Conservation (phyloP, 2,888 invertebrate species). For the Chymomyza procnemis region DNA sequence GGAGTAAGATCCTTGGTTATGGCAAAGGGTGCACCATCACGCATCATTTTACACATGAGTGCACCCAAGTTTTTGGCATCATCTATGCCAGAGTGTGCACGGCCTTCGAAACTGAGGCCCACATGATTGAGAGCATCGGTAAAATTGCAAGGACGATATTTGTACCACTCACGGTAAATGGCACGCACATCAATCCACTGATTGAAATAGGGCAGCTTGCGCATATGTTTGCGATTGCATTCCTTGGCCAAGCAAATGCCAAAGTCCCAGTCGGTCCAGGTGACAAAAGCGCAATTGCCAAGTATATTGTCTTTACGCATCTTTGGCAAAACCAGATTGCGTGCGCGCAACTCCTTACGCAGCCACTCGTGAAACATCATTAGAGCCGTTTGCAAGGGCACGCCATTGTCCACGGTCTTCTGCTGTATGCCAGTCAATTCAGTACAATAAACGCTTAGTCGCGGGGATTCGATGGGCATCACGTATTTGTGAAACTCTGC, state of each 20-base stretch:
- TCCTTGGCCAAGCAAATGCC: constrained; percentile 81
- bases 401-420: constrained; percentile 79
- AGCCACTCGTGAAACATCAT: constrained; percentile 81
- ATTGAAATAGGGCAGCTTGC: constrained; percentile 80
- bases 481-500: constrained; percentile 83
- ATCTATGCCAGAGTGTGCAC: constrained; percentile 82
- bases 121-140: constrained; percentile 81
- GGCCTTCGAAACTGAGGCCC: constrained; percentile 81
- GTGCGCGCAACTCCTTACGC: constrained; percentile 75
- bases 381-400: constrained; percentile 79
- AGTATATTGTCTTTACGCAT: constrained; percentile 79
- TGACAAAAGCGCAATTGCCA: constrained; percentile 80
- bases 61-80: constrained; percentile 83
- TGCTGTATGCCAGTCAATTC: constrained; percentile 82
- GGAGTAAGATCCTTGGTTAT: constrained; percentile 79
- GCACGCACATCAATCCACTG: constrained; percentile 82
- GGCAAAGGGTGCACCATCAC: constrained; percentile 80
- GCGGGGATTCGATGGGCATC: constrained; percentile 81
- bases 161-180: constrained; percentile 81
- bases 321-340: constrained; percentile 76
- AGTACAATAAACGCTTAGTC: constrained; percentile 81
- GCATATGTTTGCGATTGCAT: constrained; percentile 81
- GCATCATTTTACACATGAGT: constrained; percentile 81
- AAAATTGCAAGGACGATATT: constrained; percentile 79
- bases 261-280: constrained; percentile 84